Evolutionary conservation across 2,113 vertebrate genomes (phyloP), one percentile per base, ranked within the genome.

Genomic region (Periophthalmus modestus): DNA sequence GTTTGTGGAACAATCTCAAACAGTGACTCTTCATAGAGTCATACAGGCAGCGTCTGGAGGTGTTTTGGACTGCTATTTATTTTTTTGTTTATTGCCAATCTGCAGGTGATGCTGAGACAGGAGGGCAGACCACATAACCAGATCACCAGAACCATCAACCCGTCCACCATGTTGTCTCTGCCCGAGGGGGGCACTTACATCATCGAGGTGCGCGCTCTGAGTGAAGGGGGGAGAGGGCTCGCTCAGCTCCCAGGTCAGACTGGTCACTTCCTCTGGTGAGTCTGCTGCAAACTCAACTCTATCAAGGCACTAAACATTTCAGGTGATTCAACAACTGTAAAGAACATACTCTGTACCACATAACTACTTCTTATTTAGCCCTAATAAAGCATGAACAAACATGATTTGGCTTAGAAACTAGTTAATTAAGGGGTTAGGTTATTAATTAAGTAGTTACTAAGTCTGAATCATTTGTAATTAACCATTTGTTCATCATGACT

Each of bases 171-270:
- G 71, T 91, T 99, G 0, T 93, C 95, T 10, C 95, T 99, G 68
- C 95, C 95, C 0, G 96, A 98, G 67, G 95, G 94, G 68, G 97
- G 97, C 13, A 94, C 97, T 75, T 99, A 99, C 58, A 93, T 96
- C 87, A 97, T 99, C 7, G 95, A 98, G 89, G 95, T 99, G 43
- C 94, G 95, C 34, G 95, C 95, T 0, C 93, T 95, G 77, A 96
- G 97, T 36, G 96, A n/a, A 98, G 89, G 97, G 97, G 58, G 97
- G 97, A 3, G 97, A 98, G 75, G 96, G 96, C 50, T 93, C 94
- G 0, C 85, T 94, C 5, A 96, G 96, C 85, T 92, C 96, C 36
- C 96, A 97, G 68, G 95, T 98, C 76, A 95, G 96, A 88, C 89
- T 99, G 34, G 95, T 96, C 66, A 97, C 96, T 68, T 96, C 95